Evolutionary conservation across 2,888 invertebrate genomes (phyloP).

Genomic region (Itoplectis maculator): DNA sequence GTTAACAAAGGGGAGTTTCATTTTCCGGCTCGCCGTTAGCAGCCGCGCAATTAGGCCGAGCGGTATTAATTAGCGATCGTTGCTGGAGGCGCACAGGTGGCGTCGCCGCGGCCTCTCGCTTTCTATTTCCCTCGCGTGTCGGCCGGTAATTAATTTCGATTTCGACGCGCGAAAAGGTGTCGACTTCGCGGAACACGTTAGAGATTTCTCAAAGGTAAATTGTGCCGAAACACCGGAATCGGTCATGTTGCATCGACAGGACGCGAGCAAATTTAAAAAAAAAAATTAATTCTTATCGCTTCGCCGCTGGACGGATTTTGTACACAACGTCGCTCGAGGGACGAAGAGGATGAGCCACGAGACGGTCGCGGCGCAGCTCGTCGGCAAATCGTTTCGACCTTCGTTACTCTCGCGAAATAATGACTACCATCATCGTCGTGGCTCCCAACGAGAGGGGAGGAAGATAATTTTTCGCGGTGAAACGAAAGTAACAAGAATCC

Average conservation of each 20-base stretch:
- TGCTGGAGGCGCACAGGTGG: conserved; percentile 53
- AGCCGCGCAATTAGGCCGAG: conserved; percentile 64
- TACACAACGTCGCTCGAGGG: conserved; percentile 2
- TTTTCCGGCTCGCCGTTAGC: conserved; percentile 69
- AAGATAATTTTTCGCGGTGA: conserved; percentile 56
- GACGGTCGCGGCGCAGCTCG: conserved; percentile 51
- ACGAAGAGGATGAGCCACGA: conserved; percentile 16
- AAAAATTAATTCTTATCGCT: conserved; percentile 11
- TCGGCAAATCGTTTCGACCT: conserved; percentile 69
- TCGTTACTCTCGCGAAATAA: conserved; percentile 62
- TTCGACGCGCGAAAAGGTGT: conserved; percentile 58
- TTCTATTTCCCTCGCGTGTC: conserved; percentile 75
- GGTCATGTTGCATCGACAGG: neutral
- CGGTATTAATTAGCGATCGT: conserved; percentile 68
- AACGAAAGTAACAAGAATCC: conserved; percentile 29
- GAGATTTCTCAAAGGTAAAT: neutral
- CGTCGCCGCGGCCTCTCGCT: conserved; percentile 70
- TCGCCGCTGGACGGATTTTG: neutral
- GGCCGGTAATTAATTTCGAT: conserved; percentile 72
- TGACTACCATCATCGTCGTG: conserved; percentile 56
- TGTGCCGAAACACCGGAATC: neutral
- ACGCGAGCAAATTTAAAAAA: neutral
- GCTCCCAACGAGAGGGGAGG: conserved; percentile 13
- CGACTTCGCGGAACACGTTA: conserved; percentile 47
- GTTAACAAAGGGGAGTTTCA: conserved; percentile 68